These are phyloP conservation scores for Calidris pugnax DNA, from an alignment of 2,113 vertebrate genomes.

Conservation along the genomic window DNA sequence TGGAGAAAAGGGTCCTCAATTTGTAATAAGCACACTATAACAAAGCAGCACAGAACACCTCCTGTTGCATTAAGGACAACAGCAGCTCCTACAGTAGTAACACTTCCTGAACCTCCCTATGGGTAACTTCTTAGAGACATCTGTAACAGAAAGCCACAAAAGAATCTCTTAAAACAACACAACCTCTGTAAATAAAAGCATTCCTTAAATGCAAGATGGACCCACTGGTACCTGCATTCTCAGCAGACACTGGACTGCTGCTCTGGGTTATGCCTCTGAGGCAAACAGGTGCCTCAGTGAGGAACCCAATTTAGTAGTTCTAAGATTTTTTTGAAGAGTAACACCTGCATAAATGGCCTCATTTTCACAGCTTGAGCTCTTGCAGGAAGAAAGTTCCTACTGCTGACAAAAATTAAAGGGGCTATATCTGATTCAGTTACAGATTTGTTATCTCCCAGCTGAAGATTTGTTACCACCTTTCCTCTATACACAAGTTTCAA, in stretches of 20 bases:
- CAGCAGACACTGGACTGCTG: background rate
- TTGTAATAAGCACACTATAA: background rate
- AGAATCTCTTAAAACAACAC: background rate
- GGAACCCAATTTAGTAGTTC: background rate
- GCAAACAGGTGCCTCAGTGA: background rate
- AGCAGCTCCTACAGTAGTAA: background rate
- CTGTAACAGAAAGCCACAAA: background rate
- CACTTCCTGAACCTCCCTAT: background rate
- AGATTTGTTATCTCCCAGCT: background rate
- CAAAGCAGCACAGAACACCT: background rate
- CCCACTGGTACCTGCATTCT: background rate
- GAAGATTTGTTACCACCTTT: background rate
- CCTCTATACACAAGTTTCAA: background rate
- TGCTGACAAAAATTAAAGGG: background rate
- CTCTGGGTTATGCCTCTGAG: background rate
- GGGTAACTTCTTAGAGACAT: background rate
- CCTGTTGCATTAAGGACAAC: background rate
- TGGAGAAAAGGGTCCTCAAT: background rate
- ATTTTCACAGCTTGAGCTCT: background rate
- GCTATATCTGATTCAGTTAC: background rate
- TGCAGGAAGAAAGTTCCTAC: background rate
- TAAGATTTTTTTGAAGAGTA: background rate
- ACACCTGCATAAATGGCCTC: background rate
- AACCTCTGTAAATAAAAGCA: background rate
- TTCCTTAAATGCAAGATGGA: background rate